These are phyloP conservation scores for Calcarius lapponicus DNA, from an alignment of 2,797 vertebrate genomes.

Conservation along the genomic window DNA sequence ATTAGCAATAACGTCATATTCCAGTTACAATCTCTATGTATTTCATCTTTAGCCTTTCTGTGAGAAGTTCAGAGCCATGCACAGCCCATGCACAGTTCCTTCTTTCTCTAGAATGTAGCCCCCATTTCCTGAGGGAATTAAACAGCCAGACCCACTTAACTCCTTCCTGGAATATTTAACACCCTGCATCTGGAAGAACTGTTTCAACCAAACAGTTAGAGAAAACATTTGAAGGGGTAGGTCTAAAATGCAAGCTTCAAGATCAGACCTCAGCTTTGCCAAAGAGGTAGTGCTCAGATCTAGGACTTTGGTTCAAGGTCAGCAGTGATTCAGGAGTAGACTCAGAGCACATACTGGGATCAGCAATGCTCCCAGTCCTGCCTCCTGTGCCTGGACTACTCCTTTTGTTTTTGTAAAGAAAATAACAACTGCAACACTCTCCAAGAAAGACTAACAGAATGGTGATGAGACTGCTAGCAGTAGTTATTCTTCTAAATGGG, in stretches of 20 bases:
- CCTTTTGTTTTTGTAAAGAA: neutral
- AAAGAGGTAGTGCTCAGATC: neutral
- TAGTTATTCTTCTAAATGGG: neutral
- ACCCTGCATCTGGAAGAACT: neutral
- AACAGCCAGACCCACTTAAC: neutral
- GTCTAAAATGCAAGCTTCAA: neutral
- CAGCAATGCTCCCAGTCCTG: neutral
- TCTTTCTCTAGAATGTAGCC: neutral
- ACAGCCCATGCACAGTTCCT: neutral
- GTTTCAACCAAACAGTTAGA: neutral
- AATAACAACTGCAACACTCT: neutral
- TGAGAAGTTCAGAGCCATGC: neutral
- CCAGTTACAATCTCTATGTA: neutral
- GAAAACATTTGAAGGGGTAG: neutral
- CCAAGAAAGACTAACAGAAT: neutral
- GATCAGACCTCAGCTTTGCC: neutral
- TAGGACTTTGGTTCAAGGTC: neutral
- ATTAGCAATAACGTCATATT: neutral
- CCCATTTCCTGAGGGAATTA: neutral
- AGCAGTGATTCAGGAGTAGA: neutral
- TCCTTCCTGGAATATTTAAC: neutral
- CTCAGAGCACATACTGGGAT: accelerated
- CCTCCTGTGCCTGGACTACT: neutral
- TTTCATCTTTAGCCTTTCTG: neutral
- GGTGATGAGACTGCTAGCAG: neutral